These are phyloP conservation scores for Chymomyza fuscimana DNA, from an alignment of 2,888 invertebrate genomes.

Conservation along the genomic window DNA sequence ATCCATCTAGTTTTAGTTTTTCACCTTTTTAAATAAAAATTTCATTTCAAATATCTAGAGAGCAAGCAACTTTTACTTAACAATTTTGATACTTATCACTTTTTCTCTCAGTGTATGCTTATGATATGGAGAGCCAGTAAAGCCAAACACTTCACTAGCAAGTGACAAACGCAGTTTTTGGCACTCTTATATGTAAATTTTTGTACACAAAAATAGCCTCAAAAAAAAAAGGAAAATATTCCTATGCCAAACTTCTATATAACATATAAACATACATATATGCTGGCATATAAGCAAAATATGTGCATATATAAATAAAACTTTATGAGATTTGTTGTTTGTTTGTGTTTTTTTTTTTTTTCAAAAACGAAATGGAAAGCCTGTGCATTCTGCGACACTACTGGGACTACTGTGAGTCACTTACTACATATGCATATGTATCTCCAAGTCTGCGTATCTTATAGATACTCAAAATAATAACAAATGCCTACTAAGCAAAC, in stretches of 20 bases:
- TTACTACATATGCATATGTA: constrained; percentile 8
- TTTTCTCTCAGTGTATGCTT: not conserved
- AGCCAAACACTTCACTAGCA: not conserved
- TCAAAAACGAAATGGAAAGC: constrained; percentile 54
- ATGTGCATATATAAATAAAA: constrained; percentile 16
- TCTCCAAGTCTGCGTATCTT: constrained; percentile 28
- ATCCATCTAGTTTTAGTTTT: no score
- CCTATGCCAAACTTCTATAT: constrained; percentile 17
- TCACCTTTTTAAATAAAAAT: no score
- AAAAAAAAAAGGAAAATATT: not conserved
- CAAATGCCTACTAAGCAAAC: constrained; percentile 47
- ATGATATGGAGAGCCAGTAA: not conserved
- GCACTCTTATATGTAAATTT: constrained; percentile 43
- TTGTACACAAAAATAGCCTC: not conserved
- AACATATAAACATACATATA: not conserved
- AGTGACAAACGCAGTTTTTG: constrained; percentile 29
- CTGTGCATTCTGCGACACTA: not conserved
- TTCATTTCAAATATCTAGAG: no score
- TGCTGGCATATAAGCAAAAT: constrained; percentile 13
- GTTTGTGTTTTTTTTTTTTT: constrained; percentile 25
- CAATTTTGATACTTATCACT: not conserved
- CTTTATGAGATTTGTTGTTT: constrained; percentile 1
- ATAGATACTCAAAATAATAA: constrained; percentile 38
- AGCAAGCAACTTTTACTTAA: no score
- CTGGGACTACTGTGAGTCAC: constrained; percentile 44